Evolutionary conservation across 2,888 invertebrate species (phyloP).

Genomic region (Agrypnus murinus): DNA sequence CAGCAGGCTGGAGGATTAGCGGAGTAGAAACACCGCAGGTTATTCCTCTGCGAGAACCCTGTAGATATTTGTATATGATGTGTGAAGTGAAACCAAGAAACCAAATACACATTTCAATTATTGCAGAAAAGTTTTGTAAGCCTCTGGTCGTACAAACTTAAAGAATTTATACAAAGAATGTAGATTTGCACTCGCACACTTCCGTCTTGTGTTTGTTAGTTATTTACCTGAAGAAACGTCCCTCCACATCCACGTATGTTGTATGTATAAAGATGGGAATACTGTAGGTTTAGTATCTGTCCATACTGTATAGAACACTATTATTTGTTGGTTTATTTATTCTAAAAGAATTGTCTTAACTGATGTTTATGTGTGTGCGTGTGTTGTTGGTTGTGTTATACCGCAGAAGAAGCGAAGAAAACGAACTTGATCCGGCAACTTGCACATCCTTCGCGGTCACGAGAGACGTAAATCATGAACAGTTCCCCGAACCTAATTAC

Average conservation of each 20-base stretch:
- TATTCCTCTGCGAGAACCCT: neutral
- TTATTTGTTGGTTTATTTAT: too few species aligned
- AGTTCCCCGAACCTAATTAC: slow-evolving; percentile 66
- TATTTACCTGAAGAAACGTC: too few species aligned
- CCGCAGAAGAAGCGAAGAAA: slow-evolving; percentile 42
- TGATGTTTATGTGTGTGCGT: too few species aligned
- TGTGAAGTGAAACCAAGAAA: too few species aligned
- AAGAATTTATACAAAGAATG: neutral
- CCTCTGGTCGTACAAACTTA: neutral
- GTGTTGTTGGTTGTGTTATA: slow-evolving; percentile 18
- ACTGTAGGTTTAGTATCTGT: too few species aligned
- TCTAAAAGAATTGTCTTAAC: neutral
- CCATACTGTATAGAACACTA: too few species aligned
- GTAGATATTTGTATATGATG: too few species aligned
- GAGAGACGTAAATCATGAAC: slow-evolving; percentile 60
- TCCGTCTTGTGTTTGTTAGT: neutral
- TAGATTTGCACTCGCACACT: too few species aligned
- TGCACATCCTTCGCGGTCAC: slow-evolving; percentile 49
- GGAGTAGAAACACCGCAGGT: neutral
- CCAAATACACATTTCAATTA: too few species aligned
- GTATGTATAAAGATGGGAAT: too few species aligned
- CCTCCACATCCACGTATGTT: too few species aligned
- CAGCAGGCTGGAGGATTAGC: neutral
- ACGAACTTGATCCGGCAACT: slow-evolving; percentile 42
- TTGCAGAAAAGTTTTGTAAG: too few species aligned